Percentiles rank a stretch among this genome's conserved stretches.
Evolutionary conservation across 2,888 invertebrate genomes (phyloP).

Genomic region (Ennomos fuscantarius): DNA sequence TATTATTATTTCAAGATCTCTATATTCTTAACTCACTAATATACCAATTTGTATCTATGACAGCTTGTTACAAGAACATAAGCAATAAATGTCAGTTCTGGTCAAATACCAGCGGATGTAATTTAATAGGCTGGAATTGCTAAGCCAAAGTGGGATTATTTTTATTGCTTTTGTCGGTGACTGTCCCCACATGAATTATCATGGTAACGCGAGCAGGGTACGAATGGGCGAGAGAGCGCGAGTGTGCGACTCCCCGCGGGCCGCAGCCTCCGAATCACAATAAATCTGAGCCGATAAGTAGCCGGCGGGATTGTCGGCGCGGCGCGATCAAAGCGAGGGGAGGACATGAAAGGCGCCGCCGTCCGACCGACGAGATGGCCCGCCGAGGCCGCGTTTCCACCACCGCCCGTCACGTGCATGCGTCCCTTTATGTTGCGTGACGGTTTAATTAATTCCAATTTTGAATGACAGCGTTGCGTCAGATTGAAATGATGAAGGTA

Average conservation of each 20-base stretch:
- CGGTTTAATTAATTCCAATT: conserved; percentile 78
- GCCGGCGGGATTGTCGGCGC: conserved; percentile 81
- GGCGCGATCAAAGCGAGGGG: conserved; percentile 80
- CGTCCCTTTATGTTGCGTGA: conserved; percentile 45
- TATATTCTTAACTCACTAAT: no score
- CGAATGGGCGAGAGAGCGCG: conserved; percentile 56
- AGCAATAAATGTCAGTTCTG: conserved; percentile 20
- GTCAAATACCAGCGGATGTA: conserved; percentile 28
- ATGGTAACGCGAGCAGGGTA: conserved; percentile 53
- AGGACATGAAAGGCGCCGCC: conserved; percentile 80
- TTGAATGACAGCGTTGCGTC: conserved; percentile 60
- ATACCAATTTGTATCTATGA: background rate
- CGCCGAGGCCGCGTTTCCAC: conserved; percentile 63
- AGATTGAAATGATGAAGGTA: conserved; percentile 65
- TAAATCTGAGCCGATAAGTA: conserved; percentile 85
- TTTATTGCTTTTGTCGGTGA: conserved; percentile 45
- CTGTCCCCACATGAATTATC: conserved; percentile 59
- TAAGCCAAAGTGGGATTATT: conserved; percentile 23
- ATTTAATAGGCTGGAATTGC: conserved; percentile 30
- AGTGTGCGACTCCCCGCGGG: conserved; percentile 65
- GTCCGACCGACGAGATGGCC: conserved; percentile 29
- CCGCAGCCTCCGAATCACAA: conserved; percentile 81
- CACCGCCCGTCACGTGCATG: conserved; percentile 64
- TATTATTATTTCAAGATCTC: no score
- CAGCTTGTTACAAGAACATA: conserved; percentile 28